Conservation (phyloP, 2,113 vertebrate genomes). For the Leptobrachium ailaonicum region DNA sequence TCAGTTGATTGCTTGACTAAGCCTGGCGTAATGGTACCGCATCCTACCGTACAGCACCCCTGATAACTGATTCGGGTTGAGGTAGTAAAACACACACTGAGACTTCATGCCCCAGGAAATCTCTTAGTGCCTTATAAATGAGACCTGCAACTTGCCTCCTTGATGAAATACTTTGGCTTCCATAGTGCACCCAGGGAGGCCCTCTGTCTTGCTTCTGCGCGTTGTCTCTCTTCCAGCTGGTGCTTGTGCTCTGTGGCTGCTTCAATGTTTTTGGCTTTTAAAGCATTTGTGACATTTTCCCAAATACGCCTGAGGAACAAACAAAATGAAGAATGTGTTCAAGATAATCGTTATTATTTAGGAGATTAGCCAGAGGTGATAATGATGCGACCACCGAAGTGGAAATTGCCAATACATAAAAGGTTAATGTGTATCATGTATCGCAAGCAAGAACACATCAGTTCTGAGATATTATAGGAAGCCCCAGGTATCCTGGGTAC, state of each 20-base stretch:
- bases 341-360: neutral
- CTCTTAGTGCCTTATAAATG: neutral
- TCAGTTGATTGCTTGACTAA: neutral
- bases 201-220: slow-evolving; percentile 80
- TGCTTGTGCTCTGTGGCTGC: slow-evolving; percentile 87
- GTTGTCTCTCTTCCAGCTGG: slow-evolving; percentile 84
- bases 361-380: neutral
- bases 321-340: neutral
- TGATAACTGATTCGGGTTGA: neutral
- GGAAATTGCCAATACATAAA: neutral
- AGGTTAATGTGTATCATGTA: neutral
- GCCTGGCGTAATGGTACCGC: neutral
- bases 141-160: slow-evolving; percentile 74
- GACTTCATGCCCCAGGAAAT: neutral
- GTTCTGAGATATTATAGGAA: neutral
- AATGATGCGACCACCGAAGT: neutral
- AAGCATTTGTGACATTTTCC: slow-evolving; percentile 82
- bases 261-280: slow-evolving; percentile 83
- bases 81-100: neutral
- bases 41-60: neutral
- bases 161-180: slow-evolving; percentile 86
- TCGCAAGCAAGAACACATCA: neutral
- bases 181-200: slow-evolving; percentile 68
- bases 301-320: slow-evolving; percentile 77
- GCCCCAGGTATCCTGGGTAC: neutral